phyloP scores from a whole-genome alignment of 1,140 invertebrate genomes.

The Brachionus plicatilis region DNA sequence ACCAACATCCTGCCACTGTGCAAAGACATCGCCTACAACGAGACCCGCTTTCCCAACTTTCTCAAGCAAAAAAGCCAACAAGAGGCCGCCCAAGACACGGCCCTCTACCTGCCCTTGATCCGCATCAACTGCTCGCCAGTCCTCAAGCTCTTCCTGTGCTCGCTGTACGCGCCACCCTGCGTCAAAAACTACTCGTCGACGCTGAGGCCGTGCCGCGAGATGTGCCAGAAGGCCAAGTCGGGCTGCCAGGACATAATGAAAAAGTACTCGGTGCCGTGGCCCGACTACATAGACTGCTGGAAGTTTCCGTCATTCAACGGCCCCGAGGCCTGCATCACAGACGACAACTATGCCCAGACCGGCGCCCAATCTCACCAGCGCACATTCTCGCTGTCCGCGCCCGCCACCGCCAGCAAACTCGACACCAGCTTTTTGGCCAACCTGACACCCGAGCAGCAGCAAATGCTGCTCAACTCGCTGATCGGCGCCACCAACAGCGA shows the following conservation, averaged over 20 bases:
- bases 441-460: constrained; percentile 14
- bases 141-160: constrained; percentile 89
- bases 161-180: constrained; percentile 89
- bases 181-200: constrained; percentile 59
- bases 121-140: constrained; percentile 90
- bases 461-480: background rate
- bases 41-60: constrained; percentile 91
- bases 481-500: constrained; percentile 1
- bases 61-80: constrained; percentile 87
- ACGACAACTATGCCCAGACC: constrained; percentile 66
- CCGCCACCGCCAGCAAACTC: background rate
- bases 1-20: constrained; percentile 74
- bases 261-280: constrained; percentile 88
- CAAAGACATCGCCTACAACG: constrained; percentile 83
- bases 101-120: constrained; percentile 88
- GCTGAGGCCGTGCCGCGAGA: constrained; percentile 46
- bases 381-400: constrained; percentile 39
- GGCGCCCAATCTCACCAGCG: constrained; percentile 18
- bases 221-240: constrained; percentile 76
- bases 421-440: constrained; percentile 15
- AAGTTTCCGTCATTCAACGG: constrained; percentile 68
- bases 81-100: constrained; percentile 84
- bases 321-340: constrained; percentile 71
- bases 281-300: constrained; percentile 80
- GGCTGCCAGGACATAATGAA: constrained; percentile 88